Conservation (phyloP, 2,797 vertebrate genomes). For the Darevskia mixta region DNA sequence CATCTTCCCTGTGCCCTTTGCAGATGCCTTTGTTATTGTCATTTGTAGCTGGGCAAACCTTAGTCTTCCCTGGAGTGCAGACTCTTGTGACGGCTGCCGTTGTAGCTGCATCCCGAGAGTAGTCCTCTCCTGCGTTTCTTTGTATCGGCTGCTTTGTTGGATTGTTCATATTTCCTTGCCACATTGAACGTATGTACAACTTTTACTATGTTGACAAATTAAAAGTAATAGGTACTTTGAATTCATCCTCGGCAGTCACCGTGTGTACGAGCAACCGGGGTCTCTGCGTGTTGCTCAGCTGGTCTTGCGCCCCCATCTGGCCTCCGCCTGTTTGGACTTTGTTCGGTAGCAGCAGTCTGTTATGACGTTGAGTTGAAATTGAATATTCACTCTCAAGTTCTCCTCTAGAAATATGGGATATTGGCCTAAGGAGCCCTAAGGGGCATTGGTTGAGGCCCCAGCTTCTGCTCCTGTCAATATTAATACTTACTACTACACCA, state of each 20-base stretch:
- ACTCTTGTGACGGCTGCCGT: constrained; percentile 78
- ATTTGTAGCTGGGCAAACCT: constrained; percentile 76
- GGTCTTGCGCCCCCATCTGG: neutral
- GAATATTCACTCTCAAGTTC: neutral
- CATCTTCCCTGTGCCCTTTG: constrained; percentile 35
- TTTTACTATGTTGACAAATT: constrained; percentile 83
- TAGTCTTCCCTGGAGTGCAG: constrained; percentile 76
- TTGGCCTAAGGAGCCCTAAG: neutral
- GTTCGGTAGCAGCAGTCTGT: neutral
- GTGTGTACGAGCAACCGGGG: constrained; percentile 48
- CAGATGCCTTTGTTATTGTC: constrained; percentile 52
- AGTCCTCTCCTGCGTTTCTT: constrained; percentile 73
- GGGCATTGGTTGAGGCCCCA: too few relatives aligned
- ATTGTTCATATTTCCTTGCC: constrained; percentile 70
- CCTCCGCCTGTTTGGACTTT: neutral
- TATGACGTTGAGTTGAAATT: neutral
- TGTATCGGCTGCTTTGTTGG: constrained; percentile 73
- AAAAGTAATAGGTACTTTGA: constrained; percentile 82
- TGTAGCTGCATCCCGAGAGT: constrained; percentile 70
- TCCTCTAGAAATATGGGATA: neutral
- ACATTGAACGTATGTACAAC: constrained; percentile 78
- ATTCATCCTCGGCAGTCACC: constrained; percentile 76
- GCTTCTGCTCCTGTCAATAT: neutral
- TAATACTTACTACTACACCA: neutral
- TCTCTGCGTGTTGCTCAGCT: neutral